Evolutionary conservation across 2,888 invertebrate genomes (phyloP).

Genomic region (Torymus tubicola): DNA sequence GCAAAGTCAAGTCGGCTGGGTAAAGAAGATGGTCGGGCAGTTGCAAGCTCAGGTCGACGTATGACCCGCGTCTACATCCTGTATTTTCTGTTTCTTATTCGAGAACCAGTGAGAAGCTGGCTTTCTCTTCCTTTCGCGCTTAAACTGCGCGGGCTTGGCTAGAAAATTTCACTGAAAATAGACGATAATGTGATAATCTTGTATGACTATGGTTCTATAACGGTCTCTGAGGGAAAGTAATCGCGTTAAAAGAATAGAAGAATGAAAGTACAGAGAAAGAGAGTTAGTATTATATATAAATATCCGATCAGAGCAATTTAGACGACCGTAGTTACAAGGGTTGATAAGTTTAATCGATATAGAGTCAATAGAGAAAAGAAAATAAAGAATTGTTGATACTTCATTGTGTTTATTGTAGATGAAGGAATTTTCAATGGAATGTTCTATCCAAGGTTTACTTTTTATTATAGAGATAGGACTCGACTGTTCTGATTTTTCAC

Average conservation of each 20-base stretch:
- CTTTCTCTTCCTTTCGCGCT: background rate
- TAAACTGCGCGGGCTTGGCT: background rate
- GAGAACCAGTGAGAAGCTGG: slow-evolving; percentile 1
- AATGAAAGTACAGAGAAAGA: too few species aligned
- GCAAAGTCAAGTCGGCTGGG: slow-evolving; percentile 75
- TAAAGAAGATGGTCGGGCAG: slow-evolving; percentile 73
- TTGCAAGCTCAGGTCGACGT: slow-evolving; percentile 71
- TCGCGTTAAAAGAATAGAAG: too few species aligned
- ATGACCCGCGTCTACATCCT: slow-evolving; percentile 58
- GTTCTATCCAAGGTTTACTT: slow-evolving; percentile 19
- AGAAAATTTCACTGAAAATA: slow-evolving; percentile 31
- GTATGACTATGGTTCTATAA: too few species aligned
- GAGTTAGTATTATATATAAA: too few species aligned
- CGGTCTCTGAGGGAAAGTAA: too few species aligned
- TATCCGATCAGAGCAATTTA: background rate
- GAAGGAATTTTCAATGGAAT: slow-evolving; percentile 33
- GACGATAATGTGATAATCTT: background rate
- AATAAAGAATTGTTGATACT: slow-evolving; percentile 35
- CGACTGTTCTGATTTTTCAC: slow-evolving; percentile 42
- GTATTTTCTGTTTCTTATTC: slow-evolving; percentile 20
- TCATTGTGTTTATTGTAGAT: slow-evolving; percentile 10
- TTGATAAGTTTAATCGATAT: background rate
- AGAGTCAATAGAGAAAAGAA: background rate
- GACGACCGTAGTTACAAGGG: background rate
- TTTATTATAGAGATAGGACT: slow-evolving; percentile 34